A percentile compares a stretch with the other conserved stretches of the same genome.
Evolutionary conservation across 53 echinoderm and acorn worm species (phyloP).

Genomic region (Temnopleurus reevesii): DNA sequence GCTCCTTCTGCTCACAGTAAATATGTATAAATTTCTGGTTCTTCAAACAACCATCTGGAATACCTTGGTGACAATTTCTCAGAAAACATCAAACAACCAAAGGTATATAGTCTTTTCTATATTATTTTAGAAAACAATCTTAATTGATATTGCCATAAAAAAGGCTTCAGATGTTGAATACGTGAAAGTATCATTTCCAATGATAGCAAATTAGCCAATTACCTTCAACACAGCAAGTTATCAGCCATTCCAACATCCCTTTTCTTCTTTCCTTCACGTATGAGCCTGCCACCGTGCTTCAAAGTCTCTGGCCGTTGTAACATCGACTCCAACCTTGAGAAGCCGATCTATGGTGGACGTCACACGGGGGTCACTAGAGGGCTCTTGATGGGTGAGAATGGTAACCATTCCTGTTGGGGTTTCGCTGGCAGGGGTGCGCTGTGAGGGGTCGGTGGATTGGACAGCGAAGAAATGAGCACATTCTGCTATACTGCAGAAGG

Average conservation of each 20-base stretch:
- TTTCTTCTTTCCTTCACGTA: neutral
- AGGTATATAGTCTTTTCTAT: too few species aligned
- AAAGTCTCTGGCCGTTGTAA: conserved; percentile 45
- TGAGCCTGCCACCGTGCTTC: conserved; percentile 36
- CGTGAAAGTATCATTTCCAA: too few species aligned
- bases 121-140: too few species aligned
- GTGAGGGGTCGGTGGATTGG: neutral
- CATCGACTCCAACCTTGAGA: conserved; percentile 19
- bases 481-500: conserved; percentile 48
- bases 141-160: too few species aligned
- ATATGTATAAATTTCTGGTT: too few species aligned
- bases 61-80: too few species aligned
- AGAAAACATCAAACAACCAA: too few species aligned
- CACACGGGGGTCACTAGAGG: neutral
- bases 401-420: conserved; percentile 41
- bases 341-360: conserved; percentile 18
- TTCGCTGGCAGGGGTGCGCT: neutral
- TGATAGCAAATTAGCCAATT: too few species aligned
- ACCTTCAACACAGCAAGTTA: neutral
- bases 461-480: conserved; percentile 58
- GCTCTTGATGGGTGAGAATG: conserved; percentile 43
- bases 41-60: too few species aligned
- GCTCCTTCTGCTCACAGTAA: too few species aligned
- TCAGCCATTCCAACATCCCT: too few species aligned
- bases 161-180: too few species aligned